Conservation (phyloP, 2,797 vertebrate species). For the Distichodus sexfasciatus region DNA sequence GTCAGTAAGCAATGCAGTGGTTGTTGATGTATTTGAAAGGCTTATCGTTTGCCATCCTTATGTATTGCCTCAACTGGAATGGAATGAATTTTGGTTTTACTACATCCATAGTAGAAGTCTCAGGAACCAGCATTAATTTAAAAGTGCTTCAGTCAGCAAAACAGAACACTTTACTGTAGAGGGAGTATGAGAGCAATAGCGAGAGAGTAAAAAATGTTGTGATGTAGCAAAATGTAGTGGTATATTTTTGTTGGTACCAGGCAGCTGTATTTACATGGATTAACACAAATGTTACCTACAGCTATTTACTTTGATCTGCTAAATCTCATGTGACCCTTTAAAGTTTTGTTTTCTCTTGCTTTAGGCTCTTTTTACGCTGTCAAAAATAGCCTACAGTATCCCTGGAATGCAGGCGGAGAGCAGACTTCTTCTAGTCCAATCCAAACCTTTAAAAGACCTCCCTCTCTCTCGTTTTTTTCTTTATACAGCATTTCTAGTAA, state of each 20-base stretch:
- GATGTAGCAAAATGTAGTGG: not conserved
- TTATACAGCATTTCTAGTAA: conserved; percentile 24
- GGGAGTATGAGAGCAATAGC: not conserved
- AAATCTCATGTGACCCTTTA: conserved; percentile 42
- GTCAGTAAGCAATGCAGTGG: not conserved
- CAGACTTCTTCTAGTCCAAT: not conserved
- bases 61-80: conserved; percentile 11
- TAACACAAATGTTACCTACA: conserved; percentile 9
- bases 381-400: conserved; percentile 7
- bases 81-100: no score
- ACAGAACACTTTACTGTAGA: conserved; percentile 4
- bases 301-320: conserved; percentile 45
- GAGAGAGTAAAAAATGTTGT: not conserved
- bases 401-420: not conserved
- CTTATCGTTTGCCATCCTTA: not conserved
- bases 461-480: not conserved
- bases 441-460: no score
- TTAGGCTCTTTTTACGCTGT: not conserved
- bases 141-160: conserved; percentile 36
- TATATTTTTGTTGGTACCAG: not conserved
- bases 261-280: conserved; percentile 27
- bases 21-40: conserved; percentile 4
- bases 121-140: conserved; percentile 31
- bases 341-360: conserved; percentile 23
- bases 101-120: conserved; percentile 9